Evolutionary conservation across 2,888 invertebrate genomes (phyloP).

Genomic region (Ecliptopera silaceata): DNA sequence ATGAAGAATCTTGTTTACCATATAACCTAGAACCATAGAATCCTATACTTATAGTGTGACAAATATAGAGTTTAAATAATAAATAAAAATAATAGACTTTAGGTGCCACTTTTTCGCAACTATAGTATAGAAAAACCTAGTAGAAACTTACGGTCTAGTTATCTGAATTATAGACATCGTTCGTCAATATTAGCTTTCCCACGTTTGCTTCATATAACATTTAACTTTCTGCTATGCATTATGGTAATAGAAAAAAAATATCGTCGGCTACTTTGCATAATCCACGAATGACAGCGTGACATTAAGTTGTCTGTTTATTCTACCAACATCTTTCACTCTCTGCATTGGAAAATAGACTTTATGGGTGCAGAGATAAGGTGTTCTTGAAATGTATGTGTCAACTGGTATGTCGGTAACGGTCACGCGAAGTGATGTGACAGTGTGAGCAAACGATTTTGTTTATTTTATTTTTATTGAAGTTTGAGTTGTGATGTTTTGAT

Average conservation of each 20-base stretch:
- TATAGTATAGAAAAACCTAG: too few species aligned
- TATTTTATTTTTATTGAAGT: slow-evolving; percentile 43
- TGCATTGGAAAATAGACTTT: slow-evolving; percentile 30
- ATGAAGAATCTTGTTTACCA: too few species aligned
- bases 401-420: slow-evolving; percentile 53
- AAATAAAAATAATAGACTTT: too few species aligned
- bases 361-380: slow-evolving; percentile 29
- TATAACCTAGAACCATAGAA: too few species aligned
- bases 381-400: slow-evolving; percentile 12
- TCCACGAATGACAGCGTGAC: slow-evolving; percentile 66
- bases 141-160: too few species aligned
- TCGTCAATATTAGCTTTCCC: slow-evolving; percentile 52
- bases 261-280: slow-evolving; percentile 73
- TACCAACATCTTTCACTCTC: slow-evolving; percentile 38
- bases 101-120: too few species aligned
- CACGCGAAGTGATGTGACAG: slow-evolving; percentile 55
- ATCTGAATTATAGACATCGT: slow-evolving; percentile 39
- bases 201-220: slow-evolving; percentile 66
- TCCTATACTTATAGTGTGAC: too few species aligned
- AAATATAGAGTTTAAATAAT: too few species aligned
- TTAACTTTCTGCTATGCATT: slow-evolving; percentile 66
- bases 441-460: slow-evolving; percentile 46
- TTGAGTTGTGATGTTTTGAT: slow-evolving; percentile 37
- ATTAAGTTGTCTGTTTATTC: slow-evolving; percentile 65
- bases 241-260: slow-evolving; percentile 73